Base-by-base conservation (phyloP, 2,113 vertebrate species). In the Nematolebias whitei region DNA sequence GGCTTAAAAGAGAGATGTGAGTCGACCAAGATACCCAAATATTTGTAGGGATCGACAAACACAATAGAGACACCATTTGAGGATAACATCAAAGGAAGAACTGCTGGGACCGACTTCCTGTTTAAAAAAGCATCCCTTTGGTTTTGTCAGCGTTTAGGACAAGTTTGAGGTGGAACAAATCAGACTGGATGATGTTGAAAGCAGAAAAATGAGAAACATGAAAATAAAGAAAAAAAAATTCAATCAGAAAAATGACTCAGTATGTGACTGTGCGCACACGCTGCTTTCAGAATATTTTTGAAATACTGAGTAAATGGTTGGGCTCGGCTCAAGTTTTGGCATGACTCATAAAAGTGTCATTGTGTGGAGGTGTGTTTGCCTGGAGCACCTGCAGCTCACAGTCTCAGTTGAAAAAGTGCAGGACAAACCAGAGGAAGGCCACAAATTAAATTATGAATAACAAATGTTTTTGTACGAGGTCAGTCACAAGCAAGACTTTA, bases 331-430 rank as follows among this genome's bases (percentile, higher is more conserved):
- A 60, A 63, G 50, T 83, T 68, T 76, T 40, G 5, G 41, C 2
- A 43, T 88, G 82, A 88, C 68, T 90, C 86, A 84, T 24, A 15
- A 29, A 60, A 43, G 18, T 9, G 38, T 51, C 49, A 54, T 53
- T 40, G 29, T 41, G 53, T 55, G 58, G 57, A 48, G 63, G 40
- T 1, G 35, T 39, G 75, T 65, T 22, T 58, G 55, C 72, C 56
- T 55, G 54, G 24, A 77, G 63, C 80, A 88, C 86, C 88, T 86
- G 75, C 72, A 79, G 77, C 71, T 84, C 69, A 16, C 18, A 41
- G 59, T 39, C 20, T 61, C 15, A 38, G 14, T 63, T 69, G 59
- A 64, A 65, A 62, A 65, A 71, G 26, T 26, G 12, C 44, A 8
- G 50, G 19, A 65, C 65, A 62, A 32, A 52, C 44, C 5, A 63